Base-by-base conservation (phyloP, 1,140 invertebrate species). In the Microplitis mediator region DNA sequence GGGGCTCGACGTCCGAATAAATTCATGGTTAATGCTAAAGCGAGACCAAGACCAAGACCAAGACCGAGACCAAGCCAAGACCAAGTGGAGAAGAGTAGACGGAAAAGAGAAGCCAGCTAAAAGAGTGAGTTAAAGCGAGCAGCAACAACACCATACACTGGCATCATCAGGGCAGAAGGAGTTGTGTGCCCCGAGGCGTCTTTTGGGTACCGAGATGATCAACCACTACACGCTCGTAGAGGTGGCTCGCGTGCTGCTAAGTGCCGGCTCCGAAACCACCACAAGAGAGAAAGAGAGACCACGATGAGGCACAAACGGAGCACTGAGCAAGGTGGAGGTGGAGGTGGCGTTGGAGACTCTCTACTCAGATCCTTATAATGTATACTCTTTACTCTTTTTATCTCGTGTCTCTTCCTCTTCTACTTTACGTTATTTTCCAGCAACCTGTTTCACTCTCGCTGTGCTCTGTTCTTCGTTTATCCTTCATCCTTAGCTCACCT, bases 221-320 rank as follows among this genome's bases (percentile, higher is more conserved):
- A 14, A n/a, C 34, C 23, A 23, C 23, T 66, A 51, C 31, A 54
- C 14, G 11, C 9, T 13, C 32, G 13, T 8, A 52, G 65, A 67
- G 65, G 39, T 81, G 80, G 78, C 77, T 86, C 82, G 85, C 85
- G 85, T 86, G 85, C 82, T 81, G 84, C 80, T 86, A 87, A 86
- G 83, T 86, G 84, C 80, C 75, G 79, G 76, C 77, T 76, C 79
- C 76, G 78, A 80, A 79, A 82, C 78, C 32, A 39, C 35, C 45
- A 52, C 52, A 70, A 35, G 31, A 60, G 61, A 70, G 74, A 70
- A 79, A 62, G 61, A 73, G 64, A 69, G 74, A 72, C 76, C 73
- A 76, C 69, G 65, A 73, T 74, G 64, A 75, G 74, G 75, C 74
- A 74, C 69, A 73, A 66, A 70, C 54, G 72, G 16, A 54, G 51